phyloP scores from a whole-genome alignment of 2,888 invertebrate genomes.

The Endotricha flammealis region DNA sequence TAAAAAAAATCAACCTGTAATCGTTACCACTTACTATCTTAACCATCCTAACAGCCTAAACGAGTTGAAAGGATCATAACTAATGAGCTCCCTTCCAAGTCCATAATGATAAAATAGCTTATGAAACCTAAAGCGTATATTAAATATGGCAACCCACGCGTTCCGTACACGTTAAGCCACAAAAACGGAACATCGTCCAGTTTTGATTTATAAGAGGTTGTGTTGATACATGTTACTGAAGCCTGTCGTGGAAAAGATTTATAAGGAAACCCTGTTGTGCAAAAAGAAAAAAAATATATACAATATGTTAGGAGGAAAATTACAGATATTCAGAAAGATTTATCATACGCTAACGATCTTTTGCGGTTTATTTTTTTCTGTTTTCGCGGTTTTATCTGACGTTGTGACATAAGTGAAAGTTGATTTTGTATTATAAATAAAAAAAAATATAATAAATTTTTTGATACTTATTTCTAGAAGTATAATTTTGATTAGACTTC shows the following conservation, averaged over 20 bases:
- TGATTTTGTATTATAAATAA: no score
- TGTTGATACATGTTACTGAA: conserved; percentile 38
- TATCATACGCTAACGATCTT: conserved; percentile 9
- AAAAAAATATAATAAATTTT: no score
- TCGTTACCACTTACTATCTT: no score
- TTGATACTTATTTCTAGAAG: no score
- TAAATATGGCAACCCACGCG: conserved; percentile 2
- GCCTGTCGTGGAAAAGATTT: conserved; percentile 42
- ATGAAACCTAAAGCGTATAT: background rate
- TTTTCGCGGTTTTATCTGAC: background rate
- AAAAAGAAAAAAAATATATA: conserved; percentile 31
- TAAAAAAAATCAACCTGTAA: no score
- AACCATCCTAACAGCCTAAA: no score
- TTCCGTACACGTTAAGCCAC: conserved; percentile 26
- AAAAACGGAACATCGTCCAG: conserved; percentile 29
- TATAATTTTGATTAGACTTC: no score
- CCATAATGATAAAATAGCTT: background rate
- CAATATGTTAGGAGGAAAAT: conserved; percentile 32
- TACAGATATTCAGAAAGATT: conserved; percentile 23
- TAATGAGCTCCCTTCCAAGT: no score
- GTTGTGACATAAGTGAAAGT: no score
- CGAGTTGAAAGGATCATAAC: no score
- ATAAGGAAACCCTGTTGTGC: conserved; percentile 33
- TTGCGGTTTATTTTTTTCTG: conserved; percentile 9
- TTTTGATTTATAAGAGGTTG: conserved; percentile 47